Evolutionary conservation across 2,113 vertebrate species (phyloP), one percentile per base, ranked within the genome.

Genomic region (Capreolus pygargus): DNA sequence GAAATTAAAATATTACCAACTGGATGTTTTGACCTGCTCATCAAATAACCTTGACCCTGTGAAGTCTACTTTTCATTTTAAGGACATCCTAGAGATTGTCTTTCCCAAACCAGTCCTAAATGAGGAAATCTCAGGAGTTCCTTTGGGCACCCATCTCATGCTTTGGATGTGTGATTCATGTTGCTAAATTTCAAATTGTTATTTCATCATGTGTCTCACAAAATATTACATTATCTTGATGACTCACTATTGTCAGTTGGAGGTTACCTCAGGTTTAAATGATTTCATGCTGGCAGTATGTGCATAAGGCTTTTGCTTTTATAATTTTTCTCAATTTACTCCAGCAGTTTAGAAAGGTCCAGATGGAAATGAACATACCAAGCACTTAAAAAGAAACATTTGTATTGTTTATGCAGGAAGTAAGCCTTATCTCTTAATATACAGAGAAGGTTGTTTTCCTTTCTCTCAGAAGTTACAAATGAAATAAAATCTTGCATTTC

Each of bases 261-360:
- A 95, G 27, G 93, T 98, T 97, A 98, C 94, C 96, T 97, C 93
- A 67, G 11, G 74, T 95, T 97, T 98, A 78, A 98, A 95, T 97
- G 97, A 92, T 97, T 98, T 96, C 96, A 70, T 93, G 43, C 87
- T 97, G 98, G 61, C 52, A 60, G 11, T 74, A 85, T 97, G 89
- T 74, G 19, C 91, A 85, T 89, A 76, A 91, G 43, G 55, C 93
- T 98, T 97, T 19, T 2, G 52, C 92, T 98, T 96, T 98, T 11
- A 30, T 93, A 97, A 98, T 98, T 98, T 98, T 97, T 99, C 98
- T 98, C 98, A 98, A 87, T 98, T 98, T 98, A 93, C 98, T 98
- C 94, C 96, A 97, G 78, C 79, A 84, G 89, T 91, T 97, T 94
- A 94, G 94, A 97, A 94, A 94, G 64, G 74, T 90, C 93, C 97